Conservation (phyloP, 2,113 vertebrate genomes). For the Neolamprologus fasciatus region DNA sequence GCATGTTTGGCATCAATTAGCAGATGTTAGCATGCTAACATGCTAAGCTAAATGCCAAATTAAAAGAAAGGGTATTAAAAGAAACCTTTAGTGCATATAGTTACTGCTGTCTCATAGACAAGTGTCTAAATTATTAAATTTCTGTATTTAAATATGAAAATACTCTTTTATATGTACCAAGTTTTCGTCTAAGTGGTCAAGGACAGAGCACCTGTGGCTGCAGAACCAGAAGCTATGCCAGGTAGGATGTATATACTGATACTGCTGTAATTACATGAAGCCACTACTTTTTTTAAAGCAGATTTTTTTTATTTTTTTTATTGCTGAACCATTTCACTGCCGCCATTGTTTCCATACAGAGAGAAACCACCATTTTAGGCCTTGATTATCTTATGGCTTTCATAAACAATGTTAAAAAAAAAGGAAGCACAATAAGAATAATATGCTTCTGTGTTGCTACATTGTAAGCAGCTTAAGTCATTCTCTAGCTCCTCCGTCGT, state of each 20-base stretch:
- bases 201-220: neutral
- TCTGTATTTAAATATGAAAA: neutral
- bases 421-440: neutral
- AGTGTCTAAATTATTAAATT: neutral
- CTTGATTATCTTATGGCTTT: neutral
- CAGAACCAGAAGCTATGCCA: neutral
- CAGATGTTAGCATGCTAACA: neutral
- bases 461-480: neutral
- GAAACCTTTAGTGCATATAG: neutral
- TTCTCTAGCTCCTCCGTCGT: neutral
- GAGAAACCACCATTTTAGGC: neutral
- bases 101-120: neutral
- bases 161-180: neutral
- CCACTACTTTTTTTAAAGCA: neutral
- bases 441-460: neutral
- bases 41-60: neutral
- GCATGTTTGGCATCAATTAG: neutral
- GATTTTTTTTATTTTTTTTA: neutral
- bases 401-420: neutral
- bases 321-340: neutral
- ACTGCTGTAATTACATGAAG: neutral
- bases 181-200: neutral
- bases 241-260: neutral
- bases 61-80: neutral
- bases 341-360: neutral